These are phyloP conservation scores for Nomia melanderi DNA, from an alignment of 1,140 invertebrate species.

Conservation along the genomic window DNA sequence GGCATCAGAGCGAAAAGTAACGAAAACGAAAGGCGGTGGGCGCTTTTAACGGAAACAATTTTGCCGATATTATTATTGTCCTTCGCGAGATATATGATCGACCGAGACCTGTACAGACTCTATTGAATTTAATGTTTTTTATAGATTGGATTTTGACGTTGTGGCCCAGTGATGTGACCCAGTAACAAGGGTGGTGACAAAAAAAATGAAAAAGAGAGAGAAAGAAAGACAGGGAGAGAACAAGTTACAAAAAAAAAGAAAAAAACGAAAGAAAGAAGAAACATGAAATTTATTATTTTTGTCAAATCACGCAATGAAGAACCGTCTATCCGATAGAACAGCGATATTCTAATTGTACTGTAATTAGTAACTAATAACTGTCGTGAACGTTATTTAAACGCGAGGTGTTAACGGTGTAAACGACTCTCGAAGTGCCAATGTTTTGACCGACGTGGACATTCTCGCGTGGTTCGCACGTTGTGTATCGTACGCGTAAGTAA, in stretches of 20 bases:
- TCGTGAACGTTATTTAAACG: conserved; percentile 49
- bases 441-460: conserved; percentile 57
- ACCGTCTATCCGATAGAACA: conserved; percentile 52
- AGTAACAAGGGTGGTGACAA: conserved; percentile 21
- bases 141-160: conserved; percentile 42
- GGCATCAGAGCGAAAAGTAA: conserved; percentile 34
- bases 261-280: conserved; percentile 1
- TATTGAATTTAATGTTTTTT: conserved; percentile 47
- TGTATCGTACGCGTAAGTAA: conserved; percentile 51
- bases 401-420: conserved; percentile 39
- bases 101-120: conserved; percentile 7
- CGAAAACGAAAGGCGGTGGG: too few relatives aligned
- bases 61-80: conserved; percentile 27
- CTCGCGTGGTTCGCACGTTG: conserved; percentile 42
- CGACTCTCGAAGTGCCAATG: conserved; percentile 71
- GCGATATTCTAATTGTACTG: conserved; percentile 59
- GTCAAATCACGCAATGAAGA: conserved; percentile 50
- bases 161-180: conserved; percentile 54
- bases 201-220: not conserved
- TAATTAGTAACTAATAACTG: conserved; percentile 51
- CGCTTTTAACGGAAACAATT: not conserved
- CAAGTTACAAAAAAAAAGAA: not conserved
- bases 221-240: conserved; percentile 4
- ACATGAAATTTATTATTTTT: conserved; percentile 56
- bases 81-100: not conserved